Evolutionary conservation across 2,888 invertebrate genomes (phyloP).

Genomic region (Punctoribates punctum): DNA sequence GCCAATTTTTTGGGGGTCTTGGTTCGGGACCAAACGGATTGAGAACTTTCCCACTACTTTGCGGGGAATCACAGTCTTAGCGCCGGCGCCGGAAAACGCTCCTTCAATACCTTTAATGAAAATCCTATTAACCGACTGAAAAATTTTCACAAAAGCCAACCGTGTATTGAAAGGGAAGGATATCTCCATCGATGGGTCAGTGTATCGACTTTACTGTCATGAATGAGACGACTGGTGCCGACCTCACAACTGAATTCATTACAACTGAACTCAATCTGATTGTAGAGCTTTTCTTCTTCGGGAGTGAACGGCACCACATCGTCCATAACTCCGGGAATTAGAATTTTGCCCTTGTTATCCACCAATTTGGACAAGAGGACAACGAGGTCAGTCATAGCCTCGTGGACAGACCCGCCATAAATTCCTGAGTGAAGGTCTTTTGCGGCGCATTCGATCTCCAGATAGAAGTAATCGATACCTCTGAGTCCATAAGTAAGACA

Average conservation of each 20-base stretch:
- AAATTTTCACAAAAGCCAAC: constrained; percentile 48
- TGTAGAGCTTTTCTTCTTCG: constrained; percentile 69
- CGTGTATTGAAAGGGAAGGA: constrained; percentile 89
- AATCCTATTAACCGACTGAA: not conserved
- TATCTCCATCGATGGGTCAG: constrained; percentile 94
- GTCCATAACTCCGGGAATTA: constrained; percentile 74
- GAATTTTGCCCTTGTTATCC: constrained; percentile 79
- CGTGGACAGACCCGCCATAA: constrained; percentile 87
- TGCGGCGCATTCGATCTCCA: constrained; percentile 79
- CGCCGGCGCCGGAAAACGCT: constrained; percentile 86
- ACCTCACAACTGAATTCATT: constrained; percentile 69
- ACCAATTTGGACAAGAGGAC: constrained; percentile 77
- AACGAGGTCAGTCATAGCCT: constrained; percentile 87
- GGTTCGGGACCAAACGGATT: constrained; percentile 91
- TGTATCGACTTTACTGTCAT: constrained; percentile 68
- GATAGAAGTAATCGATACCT: constrained; percentile 83
- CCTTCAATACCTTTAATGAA: constrained; percentile 68
- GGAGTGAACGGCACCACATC: constrained; percentile 71
- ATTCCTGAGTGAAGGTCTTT: constrained; percentile 96
- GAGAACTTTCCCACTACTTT: constrained; percentile 97
- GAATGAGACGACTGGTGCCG: constrained; percentile 66
- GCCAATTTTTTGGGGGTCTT: constrained; percentile 77
- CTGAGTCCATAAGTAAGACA: constrained; percentile 91
- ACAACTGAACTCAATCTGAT: constrained; percentile 66
- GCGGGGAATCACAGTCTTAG: constrained; percentile 90